Percentiles rank a stretch among this genome's conserved stretches.
These are phyloP conservation scores for Catagonus wagneri DNA, from an alignment of 2,113 vertebrate species.

Conservation along the genomic window DNA sequence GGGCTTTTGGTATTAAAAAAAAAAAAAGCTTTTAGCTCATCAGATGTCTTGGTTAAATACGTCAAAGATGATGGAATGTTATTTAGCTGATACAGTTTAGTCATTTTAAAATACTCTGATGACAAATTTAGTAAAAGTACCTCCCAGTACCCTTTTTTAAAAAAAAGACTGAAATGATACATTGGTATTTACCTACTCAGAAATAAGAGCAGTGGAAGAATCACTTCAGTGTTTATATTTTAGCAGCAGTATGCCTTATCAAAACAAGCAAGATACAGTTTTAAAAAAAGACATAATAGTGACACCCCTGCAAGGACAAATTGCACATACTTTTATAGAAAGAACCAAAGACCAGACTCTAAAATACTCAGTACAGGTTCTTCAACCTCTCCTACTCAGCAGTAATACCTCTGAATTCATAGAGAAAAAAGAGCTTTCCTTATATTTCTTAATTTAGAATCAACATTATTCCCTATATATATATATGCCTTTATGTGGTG, in stretches of 20 bases:
- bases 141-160: not conserved
- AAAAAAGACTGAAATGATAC: conserved; percentile 19
- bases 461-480: conserved; percentile 31
- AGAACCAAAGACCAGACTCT: not conserved
- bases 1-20: not conserved
- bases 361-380: not conserved
- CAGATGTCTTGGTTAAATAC: not conserved
- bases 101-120: conserved; percentile 48
- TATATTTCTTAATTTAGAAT: conserved; percentile 52
- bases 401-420: not conserved
- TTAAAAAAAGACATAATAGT: conserved; percentile 48
- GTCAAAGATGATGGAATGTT: not conserved
- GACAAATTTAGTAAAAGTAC: conserved; percentile 2
- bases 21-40: not conserved
- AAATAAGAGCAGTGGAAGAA: conserved; percentile 16
- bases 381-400: not conserved
- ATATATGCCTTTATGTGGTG: not conserved
- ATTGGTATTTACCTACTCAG: not conserved
- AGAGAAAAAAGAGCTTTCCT: conserved; percentile 36
- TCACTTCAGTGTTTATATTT: not conserved
- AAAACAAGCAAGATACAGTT: not conserved
- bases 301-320: conserved; percentile 23
- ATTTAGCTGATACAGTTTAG: conserved; percentile 17
- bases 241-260: not conserved
- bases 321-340: conserved; percentile 13